Conservation (phyloP, 1,140 invertebrate genomes). For the Bombus cullumanus region DNA sequence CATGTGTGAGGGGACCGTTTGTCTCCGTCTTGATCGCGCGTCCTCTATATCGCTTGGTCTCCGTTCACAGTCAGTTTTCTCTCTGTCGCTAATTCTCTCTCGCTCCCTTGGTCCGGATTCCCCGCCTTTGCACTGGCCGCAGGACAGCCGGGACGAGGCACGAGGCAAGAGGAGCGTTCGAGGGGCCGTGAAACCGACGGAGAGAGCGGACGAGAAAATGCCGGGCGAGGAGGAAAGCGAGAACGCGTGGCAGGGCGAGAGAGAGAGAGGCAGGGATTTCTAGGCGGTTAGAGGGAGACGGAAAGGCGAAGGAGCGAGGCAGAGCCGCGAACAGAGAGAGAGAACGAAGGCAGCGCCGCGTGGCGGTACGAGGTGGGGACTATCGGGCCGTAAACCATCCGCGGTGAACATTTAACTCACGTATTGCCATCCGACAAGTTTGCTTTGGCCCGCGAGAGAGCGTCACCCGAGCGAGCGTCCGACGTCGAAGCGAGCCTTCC, state of each 20-base stretch:
- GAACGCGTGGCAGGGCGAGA: conserved; percentile 39
- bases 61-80: conserved; percentile 43
- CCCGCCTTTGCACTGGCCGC: conserved; percentile 76
- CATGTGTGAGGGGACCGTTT: conserved; percentile 62
- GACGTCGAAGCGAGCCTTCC: conserved; percentile 58
- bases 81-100: conserved; percentile 51
- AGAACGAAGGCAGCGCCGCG: conserved; percentile 81
- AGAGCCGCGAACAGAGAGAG: conserved; percentile 65
- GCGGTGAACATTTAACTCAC: conserved; percentile 84
- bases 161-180: conserved; percentile 65
- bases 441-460: conserved; percentile 83
- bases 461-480: conserved; percentile 77
- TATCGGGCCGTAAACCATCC: conserved; percentile 83
- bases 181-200: conserved; percentile 79
- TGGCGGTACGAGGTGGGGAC: conserved; percentile 82
- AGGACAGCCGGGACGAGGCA: conserved; percentile 67
- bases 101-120: conserved; percentile 67
- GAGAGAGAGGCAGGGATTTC: conserved; percentile 55
- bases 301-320: conserved; percentile 45
- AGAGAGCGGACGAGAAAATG: conserved; percentile 55
- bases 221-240: conserved; percentile 24
- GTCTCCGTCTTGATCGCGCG: conserved; percentile 70
- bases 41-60: conserved; percentile 44
- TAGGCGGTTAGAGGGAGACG: conserved; percentile 33
- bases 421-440: conserved; percentile 84